These are phyloP conservation scores for Plemyria rubiginata DNA, from an alignment of 2,888 invertebrate genomes.

Conservation along the genomic window DNA sequence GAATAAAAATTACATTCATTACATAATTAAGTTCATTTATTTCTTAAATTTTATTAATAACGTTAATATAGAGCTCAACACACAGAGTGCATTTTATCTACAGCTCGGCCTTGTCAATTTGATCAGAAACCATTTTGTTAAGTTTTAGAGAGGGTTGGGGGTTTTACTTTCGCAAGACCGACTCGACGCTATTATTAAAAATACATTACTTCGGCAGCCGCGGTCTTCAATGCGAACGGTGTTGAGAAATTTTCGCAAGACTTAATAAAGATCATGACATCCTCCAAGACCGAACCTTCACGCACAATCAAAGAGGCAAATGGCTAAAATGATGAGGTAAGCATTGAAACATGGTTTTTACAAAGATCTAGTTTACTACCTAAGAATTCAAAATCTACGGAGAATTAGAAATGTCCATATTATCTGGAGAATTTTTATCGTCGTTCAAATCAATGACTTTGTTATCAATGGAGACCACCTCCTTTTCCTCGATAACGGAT, in stretches of 20 bases:
- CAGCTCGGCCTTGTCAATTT: too few species aligned
- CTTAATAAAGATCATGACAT: constrained; percentile 2
- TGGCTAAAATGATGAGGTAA: constrained; percentile 12
- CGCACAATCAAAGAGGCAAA: constrained; percentile 9
- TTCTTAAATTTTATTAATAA: constrained; percentile 25
- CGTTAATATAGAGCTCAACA: constrained; percentile 10
- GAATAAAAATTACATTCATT: neutral
- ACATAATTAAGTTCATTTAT: constrained; percentile 24
- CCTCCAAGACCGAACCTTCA: neutral
- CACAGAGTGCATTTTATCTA: neutral
- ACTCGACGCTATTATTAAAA: too few species aligned
- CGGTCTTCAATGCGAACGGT: too few species aligned
- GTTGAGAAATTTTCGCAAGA: constrained; percentile 16
- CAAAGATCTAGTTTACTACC: constrained; percentile 19
- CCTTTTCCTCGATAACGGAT: constrained; percentile 61
- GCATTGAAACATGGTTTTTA: neutral
- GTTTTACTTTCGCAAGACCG: too few species aligned
- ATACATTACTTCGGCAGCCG: too few species aligned
- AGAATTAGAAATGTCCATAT: constrained; percentile 93
- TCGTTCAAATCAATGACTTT: constrained; percentile 71
- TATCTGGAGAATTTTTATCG: constrained; percentile 87
- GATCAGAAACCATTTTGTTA: too few species aligned
- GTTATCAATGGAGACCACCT: constrained; percentile 50
- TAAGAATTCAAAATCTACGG: constrained; percentile 72
- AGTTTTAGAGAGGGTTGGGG: too few species aligned